Base-by-base conservation (phyloP, 2,888 invertebrate species). In the Tachina lurida region DNA sequence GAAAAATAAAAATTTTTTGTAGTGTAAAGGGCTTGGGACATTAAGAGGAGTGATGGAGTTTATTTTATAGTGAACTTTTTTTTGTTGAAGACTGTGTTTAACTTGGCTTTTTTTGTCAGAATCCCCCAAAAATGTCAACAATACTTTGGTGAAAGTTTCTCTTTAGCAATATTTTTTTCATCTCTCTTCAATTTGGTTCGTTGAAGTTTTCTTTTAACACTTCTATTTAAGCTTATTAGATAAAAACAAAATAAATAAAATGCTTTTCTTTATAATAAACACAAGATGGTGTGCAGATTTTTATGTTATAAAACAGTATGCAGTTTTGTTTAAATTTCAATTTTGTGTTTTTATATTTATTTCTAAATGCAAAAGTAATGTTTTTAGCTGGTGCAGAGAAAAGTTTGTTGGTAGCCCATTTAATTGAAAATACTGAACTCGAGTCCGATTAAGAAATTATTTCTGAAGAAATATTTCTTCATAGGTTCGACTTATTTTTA, bases 31-130 rank as follows among this genome's bases (percentile, higher is more conserved):
- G 31, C 31, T 68, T 45, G 13, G 65, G 65, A 39, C 71, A 73
- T 47, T 19, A 58, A 67, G 56, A 78, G 60, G 70, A 47, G 58
- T 73, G 39, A n/a, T n/a, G n/a, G n/a, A 49, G 49, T 39, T 62
- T 19, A 17, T n/a, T 54, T 22, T 45, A 17, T 3, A 22, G 4
- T 19, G 10, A 45, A 22, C 31, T 31, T 31, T 31, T 31, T 31
- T 31, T 31, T 31, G 31, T 31, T 31, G 62, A 1, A 39, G 17
- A 31, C 60, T 49, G 54, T 13, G n/a, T 41, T 31, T 49, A n/a
- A n/a, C 15, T 13, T 12, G 13, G 15, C 15, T 62, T 10, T 10
- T 58, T 45, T 71, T n/a, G n/a, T 22, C 45, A 43, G 47, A 31
- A n/a, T n/a, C n/a, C n/a, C n/a, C n/a, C n/a, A n/a, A n/a, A 31